Evolutionary conservation across 2,797 vertebrate genomes (phyloP), one percentile per base, ranked within the genome.

Genomic region (Cyprinella venusta): DNA sequence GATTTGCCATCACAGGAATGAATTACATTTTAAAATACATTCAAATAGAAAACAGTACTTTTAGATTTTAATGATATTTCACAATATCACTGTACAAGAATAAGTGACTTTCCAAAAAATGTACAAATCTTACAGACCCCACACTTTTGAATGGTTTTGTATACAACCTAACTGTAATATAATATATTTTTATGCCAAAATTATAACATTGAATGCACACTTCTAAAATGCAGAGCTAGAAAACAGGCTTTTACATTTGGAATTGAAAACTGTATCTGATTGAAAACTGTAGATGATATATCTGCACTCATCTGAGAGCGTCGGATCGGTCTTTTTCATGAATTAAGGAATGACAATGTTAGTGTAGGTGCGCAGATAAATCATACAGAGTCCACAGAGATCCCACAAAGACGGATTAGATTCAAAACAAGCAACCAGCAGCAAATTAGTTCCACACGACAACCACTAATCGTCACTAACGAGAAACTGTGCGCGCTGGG

Each of bases 391-490:
- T 67, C 79, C 67, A 81, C 48, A 74, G 81, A 86, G 72, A 86
- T 61, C 52, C 54, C 54, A 71, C 71, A 81, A 79, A 84, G 56
- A 64, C 4, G 30, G 54, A 79, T 78, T 77, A 65, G 56, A 69
- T 80, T 80, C 38, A 80, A 85, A 85, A 78, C 71, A 76, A 87
- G 76, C 67, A 76, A 61, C 79, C 79, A 79, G 74, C 69, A 81
- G 78, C 70, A 85, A 82, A 86, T 86, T 79, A 87, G 75, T 64
- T 76, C 76, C 83, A 86, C 78, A 79, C 78, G 30, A 84, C 52
- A 24, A 81, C 61, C 78, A 64, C 78, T 82, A 76, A 80, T 87
- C 79, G 56, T 76, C 75, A 79, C 83, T 84, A 74, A 77, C 16
- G 54, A 71, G 80, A 76, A 68, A 69, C 48, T 70, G 63, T 75